A percentile compares a stretch with the other conserved stretches of the same genome.
phyloP scores from a whole-genome alignment of 2,113 vertebrate species.

The Columba janthina region DNA sequence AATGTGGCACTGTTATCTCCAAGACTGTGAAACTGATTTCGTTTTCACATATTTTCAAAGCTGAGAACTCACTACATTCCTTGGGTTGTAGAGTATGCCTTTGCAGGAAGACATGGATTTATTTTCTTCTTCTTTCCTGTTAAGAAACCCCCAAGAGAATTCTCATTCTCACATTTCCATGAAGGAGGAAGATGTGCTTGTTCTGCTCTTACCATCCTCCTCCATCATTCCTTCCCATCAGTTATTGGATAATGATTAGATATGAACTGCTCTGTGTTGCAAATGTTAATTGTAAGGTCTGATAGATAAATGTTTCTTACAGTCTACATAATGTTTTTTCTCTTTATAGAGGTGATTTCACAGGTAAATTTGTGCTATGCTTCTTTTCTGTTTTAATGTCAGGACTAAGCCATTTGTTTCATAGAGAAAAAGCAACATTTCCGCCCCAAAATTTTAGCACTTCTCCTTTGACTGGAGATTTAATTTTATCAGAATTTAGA shows the following conservation, averaged over 20 bases:
- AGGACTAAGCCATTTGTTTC: background rate
- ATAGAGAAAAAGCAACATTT: background rate
- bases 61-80: background rate
- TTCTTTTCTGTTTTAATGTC: background rate
- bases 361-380: background rate
- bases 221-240: background rate
- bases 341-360: background rate
- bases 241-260: background rate
- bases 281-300: background rate
- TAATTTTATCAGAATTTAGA: conserved; percentile 33
- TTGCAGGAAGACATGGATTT: background rate
- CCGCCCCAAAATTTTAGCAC: background rate
- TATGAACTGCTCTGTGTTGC: background rate
- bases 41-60: background rate
- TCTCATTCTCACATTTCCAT: background rate
- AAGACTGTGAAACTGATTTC: background rate
- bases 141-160: background rate
- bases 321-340: background rate
- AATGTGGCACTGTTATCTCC: background rate
- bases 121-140: background rate
- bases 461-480: background rate
- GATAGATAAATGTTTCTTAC: background rate
- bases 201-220: background rate
- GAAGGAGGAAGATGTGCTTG: background rate
- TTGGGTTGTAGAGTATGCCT: background rate